Percentiles rank a stretch among this genome's conserved stretches.
phyloP scores from a whole-genome alignment of 2,888 invertebrate species.

The Acanthosepion lycidas region DNA sequence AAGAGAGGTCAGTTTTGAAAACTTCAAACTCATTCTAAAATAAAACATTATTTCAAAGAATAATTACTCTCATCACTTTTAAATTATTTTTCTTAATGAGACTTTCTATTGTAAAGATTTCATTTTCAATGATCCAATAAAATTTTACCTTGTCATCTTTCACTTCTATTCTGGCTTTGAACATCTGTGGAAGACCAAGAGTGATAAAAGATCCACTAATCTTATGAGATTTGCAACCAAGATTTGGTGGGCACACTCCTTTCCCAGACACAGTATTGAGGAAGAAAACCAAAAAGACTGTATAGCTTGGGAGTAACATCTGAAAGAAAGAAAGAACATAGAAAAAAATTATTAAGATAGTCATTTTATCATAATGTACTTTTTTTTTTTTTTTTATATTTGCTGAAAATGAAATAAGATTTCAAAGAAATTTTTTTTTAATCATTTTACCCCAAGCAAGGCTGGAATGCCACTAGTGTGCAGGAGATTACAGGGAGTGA shows the following conservation, averaged over 20 bases:
- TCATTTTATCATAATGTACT: background rate
- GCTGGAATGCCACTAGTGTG: too few relatives aligned
- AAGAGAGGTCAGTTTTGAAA: too few relatives aligned
- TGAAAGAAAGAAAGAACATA: background rate
- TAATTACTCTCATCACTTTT: too few relatives aligned
- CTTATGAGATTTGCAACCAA: background rate
- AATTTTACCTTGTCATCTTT: background rate
- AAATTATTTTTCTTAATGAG: too few relatives aligned
- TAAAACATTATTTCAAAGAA: too few relatives aligned
- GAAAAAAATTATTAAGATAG: background rate
- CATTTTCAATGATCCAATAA: too few relatives aligned
- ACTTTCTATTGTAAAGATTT: too few relatives aligned
- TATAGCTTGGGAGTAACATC: background rate
- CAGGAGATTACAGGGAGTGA: too few relatives aligned
- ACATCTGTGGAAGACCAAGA: background rate
- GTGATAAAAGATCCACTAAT: background rate
- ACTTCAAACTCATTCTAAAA: too few relatives aligned
- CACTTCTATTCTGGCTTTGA: background rate
- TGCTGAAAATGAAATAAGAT: background rate
- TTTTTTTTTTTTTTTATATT: background rate
- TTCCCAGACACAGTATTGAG: background rate
- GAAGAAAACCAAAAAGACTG: background rate
- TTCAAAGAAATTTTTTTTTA: too few relatives aligned
- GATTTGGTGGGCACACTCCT: background rate
- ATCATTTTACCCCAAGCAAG: too few relatives aligned